These are phyloP conservation scores for Bombus consobrinus DNA, from an alignment of 1,140 invertebrate genomes.

Conservation along the genomic window DNA sequence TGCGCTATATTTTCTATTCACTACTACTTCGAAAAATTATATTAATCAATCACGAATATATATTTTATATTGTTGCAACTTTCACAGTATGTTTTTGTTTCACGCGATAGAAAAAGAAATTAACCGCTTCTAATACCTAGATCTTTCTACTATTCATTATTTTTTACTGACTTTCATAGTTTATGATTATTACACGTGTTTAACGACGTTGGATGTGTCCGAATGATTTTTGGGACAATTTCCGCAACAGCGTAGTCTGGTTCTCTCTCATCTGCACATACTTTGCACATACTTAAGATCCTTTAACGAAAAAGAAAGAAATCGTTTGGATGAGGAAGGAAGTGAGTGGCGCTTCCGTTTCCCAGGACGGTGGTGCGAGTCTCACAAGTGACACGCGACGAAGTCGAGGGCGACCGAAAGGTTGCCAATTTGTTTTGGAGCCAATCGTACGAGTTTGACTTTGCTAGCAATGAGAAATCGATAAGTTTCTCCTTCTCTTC, in stretches of 20 bases:
- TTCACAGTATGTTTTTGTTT: not conserved
- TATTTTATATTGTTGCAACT: not conserved
- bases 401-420: conserved; percentile 57
- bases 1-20: not conserved
- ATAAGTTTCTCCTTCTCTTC: not conserved
- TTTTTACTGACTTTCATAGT: conserved; percentile 30
- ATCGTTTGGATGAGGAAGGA: conserved; percentile 32
- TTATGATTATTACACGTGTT: conserved; percentile 23
- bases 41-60: not conserved
- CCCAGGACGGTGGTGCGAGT: conserved; percentile 44
- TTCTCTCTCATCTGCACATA: conserved; percentile 14
- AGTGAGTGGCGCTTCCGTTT: conserved; percentile 46
- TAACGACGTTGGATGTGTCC: conserved; percentile 27
- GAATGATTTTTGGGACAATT: conserved; percentile 44
- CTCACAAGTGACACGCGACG: conserved; percentile 55
- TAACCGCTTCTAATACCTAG: not conserved
- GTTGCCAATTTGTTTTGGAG: conserved; percentile 25
- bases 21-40: not conserved
- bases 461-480: conserved; percentile 18
- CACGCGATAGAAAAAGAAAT: not conserved
- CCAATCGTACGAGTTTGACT: conserved; percentile 23
- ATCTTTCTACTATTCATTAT: not conserved
- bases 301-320: not conserved
- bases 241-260: conserved; percentile 18
- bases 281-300: not conserved